Evolutionary conservation across 2,888 invertebrate species (phyloP), one percentile per base, ranked within the genome.

Genomic region (Drosophila nigricruria): DNA sequence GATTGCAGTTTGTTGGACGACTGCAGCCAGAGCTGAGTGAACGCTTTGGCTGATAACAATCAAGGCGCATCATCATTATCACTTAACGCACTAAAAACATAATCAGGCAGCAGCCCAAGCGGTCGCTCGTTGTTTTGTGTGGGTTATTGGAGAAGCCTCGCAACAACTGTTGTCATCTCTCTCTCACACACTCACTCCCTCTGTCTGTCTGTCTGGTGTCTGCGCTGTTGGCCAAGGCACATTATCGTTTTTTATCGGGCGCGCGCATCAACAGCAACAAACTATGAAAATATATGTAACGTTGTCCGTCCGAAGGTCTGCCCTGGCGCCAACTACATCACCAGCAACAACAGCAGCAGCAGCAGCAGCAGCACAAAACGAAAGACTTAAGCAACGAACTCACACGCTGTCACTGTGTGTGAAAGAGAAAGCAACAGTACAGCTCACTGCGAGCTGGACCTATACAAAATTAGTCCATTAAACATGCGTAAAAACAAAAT

Each of bases 31-130:
- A 50, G 73, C 65, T 23, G 76, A 76, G 78, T 72, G 71, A 76
- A 79, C 75, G 75, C 75, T 71, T 74, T 66, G 73, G 47, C 65
- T 70, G 87, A 87, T 89, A 89, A 81, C 72, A 60, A 87, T 89
- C 86, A 69, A 84, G 82, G 80, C 81, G 86, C 86, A 87, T 89
- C 86, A 87, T 87, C 89, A 87, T 87, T 87, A 87, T 87, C 86
- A 87, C 86, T 87, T 87, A 89, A 81, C 87, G 89, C 86, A 89
- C 89, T 87, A 87, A 89, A 87, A 87, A 87, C 89, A 87, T 87
- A 89, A 87, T 87, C 86, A 87, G 87, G 79, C 87, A 81, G 79
- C 82, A 70, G 70, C 66, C 66, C 50, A 47, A 40, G 53, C 68
- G 68, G 40, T n/a, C 61, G 20, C 53, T 38, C 25, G 43, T 40